Conservation (phyloP, 1,140 invertebrate species). For the Adelges cooleyi region DNA sequence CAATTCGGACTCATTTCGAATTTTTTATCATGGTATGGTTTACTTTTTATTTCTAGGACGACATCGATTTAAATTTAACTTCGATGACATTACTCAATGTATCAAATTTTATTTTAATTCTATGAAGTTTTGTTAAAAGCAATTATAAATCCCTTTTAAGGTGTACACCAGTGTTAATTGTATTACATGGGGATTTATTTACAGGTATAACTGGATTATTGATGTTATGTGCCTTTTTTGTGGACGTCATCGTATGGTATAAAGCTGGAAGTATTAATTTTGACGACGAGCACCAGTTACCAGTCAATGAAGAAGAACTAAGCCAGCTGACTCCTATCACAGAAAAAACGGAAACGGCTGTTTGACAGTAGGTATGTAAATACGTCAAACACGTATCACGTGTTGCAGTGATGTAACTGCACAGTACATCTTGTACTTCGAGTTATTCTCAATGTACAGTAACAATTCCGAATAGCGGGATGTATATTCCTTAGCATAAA, state of each 20-base stretch:
- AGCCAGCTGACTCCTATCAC: conserved; percentile 37
- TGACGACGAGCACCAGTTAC: conserved; percentile 44
- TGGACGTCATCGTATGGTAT: conserved; percentile 71
- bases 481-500: no score
- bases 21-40: conserved; percentile 74
- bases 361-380: conserved; percentile 28
- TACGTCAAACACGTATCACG: no score
- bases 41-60: not conserved
- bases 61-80: not conserved
- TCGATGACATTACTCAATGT: no score
- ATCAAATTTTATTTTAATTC: no score
- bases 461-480: no score
- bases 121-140: no score
- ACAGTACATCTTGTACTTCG: no score
- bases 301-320: conserved; percentile 38
- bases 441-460: no score
- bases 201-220: conserved; percentile 66
- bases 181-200: no score
- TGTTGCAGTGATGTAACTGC: no score
- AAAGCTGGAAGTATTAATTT: conserved; percentile 66
- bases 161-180: no score
- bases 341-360: conserved; percentile 35
- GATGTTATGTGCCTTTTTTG: conserved; percentile 67
- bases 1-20: conserved; percentile 67
- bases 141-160: no score